Base-by-base conservation (phyloP, 2,888 invertebrate species). In the Lepetodrilus schrolli region DNA sequence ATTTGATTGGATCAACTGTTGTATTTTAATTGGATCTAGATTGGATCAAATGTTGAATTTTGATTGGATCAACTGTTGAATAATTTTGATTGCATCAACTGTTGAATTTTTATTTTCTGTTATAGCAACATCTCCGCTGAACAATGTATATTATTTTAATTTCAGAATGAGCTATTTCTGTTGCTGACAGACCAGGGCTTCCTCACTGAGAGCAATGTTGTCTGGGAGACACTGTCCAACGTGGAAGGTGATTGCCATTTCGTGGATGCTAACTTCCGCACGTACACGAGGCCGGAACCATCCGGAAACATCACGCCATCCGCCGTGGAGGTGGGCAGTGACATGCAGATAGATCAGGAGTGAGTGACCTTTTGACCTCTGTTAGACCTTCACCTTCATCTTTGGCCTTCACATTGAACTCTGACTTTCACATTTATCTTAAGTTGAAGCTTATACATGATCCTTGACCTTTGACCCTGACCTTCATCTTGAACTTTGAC, bases 111-210 rank as follows among this genome's bases (percentile, higher is more conserved):
- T 38, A 8, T 38, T 8, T 38, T 8, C 38, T 8, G 7, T 7
- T 38, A 38, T 10, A 38, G 38, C 13, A 38, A 13, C 7, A 38
- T 38, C 13, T 38, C 38, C 38, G n/a, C n/a, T 48, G 4, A 20
- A 48, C n/a, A 4, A 48, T 4, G n/a, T 48, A 13, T 48, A n/a
- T n/a, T n/a, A n/a, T 49, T 43, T 77, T 48, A 49, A 50, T 83
- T 88, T 7, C 88, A 92, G 92, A 88, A 90, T 80, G 91, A 92
- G 76, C 83, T 93, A 20, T 92, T 91, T 82, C 89, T 92, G 78
- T 87, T 93, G 65, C 92, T 92, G 17, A 93, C 93, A 5, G 93
- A 93, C 86, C 92, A 92, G 80, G 93, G 93, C 1, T 92, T 92
- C 83, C 87, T 92, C 17, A 90, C 90, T 30, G 92, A 93, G 82